Percentiles rank a stretch among this genome's conserved stretches.
Evolutionary conservation across 2,797 vertebrate genomes (phyloP).

Genomic region (Geotrypetes seraphini): DNA sequence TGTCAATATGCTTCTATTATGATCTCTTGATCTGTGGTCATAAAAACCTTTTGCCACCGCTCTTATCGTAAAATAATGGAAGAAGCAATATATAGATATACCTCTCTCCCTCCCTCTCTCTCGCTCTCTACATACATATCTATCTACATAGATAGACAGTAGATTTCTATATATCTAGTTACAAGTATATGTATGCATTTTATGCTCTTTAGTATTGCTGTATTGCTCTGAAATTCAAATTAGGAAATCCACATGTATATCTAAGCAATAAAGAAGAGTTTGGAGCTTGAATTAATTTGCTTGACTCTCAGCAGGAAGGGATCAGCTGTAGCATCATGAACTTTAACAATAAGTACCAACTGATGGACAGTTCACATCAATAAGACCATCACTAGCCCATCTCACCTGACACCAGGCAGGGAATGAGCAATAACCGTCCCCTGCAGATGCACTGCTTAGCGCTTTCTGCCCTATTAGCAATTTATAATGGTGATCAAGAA

Average conservation of each 20-base stretch:
- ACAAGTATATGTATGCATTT: too few species aligned
- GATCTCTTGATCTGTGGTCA: conserved; percentile 98
- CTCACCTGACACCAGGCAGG: conserved; percentile 83
- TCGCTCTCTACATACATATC: too few species aligned
- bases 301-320: conserved; percentile 75
- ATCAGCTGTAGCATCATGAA: conserved; percentile 72
- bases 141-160: too few species aligned
- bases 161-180: too few species aligned
- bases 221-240: conserved; percentile 47
- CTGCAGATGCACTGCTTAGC: conserved; percentile 66
- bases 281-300: conserved; percentile 84
- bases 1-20: conserved; percentile 99
- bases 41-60: conserved; percentile 86
- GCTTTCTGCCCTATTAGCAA: conserved; percentile 97
- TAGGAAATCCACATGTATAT: conserved; percentile 45
- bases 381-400: conserved; percentile 70
- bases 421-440: conserved; percentile 77
- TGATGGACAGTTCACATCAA: conserved; percentile 80
- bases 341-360: conserved; percentile 79
- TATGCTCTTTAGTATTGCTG: conserved; percentile 42
- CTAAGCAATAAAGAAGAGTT: conserved; percentile 61
- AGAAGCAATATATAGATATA: conserved; percentile 62
- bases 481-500: conserved; percentile 99
- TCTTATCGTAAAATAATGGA: conserved; percentile 93
- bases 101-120: conserved; percentile 14